Evolutionary conservation across 2,797 vertebrate species (phyloP), one percentile per base, ranked within the genome.

Genomic region (Rhinichthys osculus): DNA sequence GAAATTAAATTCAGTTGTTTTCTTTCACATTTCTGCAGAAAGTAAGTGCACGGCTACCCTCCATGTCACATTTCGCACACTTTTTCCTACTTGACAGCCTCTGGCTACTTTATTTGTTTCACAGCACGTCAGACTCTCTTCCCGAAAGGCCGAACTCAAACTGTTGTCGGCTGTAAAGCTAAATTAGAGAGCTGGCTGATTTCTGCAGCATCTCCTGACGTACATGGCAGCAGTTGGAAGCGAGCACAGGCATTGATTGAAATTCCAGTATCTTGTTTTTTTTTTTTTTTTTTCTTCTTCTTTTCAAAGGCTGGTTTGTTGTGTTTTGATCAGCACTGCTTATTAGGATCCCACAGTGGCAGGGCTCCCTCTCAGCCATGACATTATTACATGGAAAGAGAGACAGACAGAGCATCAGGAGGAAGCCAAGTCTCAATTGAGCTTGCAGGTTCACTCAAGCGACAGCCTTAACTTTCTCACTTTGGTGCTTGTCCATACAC

Each of bases 71-170:
- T 80, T 80, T 80, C 13, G 13, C 21, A 80, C 40, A 59, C n/a
- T 78, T 78, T 50, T 84, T 69, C 71, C 66, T 78, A 50, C 76
- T 78, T 86, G 84, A 83, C 85, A 86, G 76, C 73, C 88, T 90
- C 91, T 90, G 90, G 90, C 88, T 89, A 92, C 82, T 90, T 92
- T 93, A 92, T 93, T 91, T 92, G 92, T 95, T 94, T 94, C 86
- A 86, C 90, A 89, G 91, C 89, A 82, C 82, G 90, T 87, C 91
- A 85, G 90, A 91, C 87, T 87, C 89, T 84, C 85, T 88, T 84
- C 86, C 88, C 93, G 92, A 93, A 93, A 91, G 90, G 94, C 93
- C 72, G 90, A 88, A 92, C 91, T 90, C 89, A 82, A 85, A 40
- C 33, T 78, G 87, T 93, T 91, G 91, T 92, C 74, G 38, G 78